Evolutionary conservation across 2,113 vertebrate genomes (phyloP), one percentile per base, ranked within the genome.

Genomic region (Tetrao urogallus): DNA sequence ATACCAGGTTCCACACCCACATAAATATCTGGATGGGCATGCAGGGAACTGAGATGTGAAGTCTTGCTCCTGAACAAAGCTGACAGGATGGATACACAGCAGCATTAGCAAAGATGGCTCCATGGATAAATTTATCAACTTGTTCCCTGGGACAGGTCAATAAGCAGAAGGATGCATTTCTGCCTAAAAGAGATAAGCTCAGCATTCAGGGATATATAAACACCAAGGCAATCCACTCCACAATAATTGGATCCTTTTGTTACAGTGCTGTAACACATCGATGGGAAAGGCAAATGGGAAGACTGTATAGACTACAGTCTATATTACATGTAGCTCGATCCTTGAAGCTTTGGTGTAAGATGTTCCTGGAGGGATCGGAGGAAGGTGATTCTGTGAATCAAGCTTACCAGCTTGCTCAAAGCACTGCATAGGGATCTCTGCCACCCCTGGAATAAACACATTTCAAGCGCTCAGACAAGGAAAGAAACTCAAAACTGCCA

Each of bases 151-250:
- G 80, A 90, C 73, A 86, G 56, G 58, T 73, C 69, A 93, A 92
- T 50, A 92, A 93, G 75, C 3, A 82, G 30, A 48, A 75, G 75
- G 54, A n/a, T 72, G 40, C 57, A 69, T 76, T 90, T 94, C 86
- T 92, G 71, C 70, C 70, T 82, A 64, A 82, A 75, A 92, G 86
- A 93, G 88, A 94, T 86, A 94, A 94, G 63, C 36, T n/a, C 74
- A 28, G 52, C 52, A 57, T n/a, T 73, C 72, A 27, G 66, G 57
- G 38, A 86, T 1, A 0, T 58, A 76, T 24, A 93, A 93, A 83
- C 25, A 87, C 79, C 57, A 56, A 67, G 63, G 16, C 54, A 90
- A 84, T 76, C 58, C n/a, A 84, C 66, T 57, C 20, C 45, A 61
- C 11, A 48, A 36, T 47, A 71, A 84, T 64, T n/a, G 11, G 43